Conservation (phyloP, 2,888 invertebrate species). For the Tachina lurida region DNA sequence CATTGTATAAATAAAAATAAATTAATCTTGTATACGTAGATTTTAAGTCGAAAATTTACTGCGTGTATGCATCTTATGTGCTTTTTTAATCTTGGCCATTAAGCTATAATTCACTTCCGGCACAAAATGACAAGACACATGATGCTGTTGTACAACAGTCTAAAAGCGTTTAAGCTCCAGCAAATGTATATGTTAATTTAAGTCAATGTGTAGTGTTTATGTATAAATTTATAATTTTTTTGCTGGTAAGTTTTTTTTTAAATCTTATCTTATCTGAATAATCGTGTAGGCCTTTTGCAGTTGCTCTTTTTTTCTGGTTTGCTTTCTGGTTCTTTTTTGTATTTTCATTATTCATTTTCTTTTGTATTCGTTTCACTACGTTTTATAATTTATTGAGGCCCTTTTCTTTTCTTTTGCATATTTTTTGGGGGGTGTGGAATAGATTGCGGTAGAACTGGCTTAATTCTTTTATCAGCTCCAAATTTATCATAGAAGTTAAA, state of each 20-base stretch:
- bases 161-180: not conserved
- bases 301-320: conserved; percentile 11
- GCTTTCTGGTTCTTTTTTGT: conserved; percentile 11
- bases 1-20: too few relatives aligned
- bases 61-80: conserved; percentile 1
- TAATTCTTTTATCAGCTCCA: conserved; percentile 60
- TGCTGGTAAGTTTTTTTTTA: not conserved
- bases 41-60: not conserved
- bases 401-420: not conserved
- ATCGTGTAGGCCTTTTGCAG: conserved; percentile 58
- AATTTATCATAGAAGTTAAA: conserved; percentile 64
- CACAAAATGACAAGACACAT: conserved; percentile 72
- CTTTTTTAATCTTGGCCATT: conserved; percentile 73
- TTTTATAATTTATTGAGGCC: conserved; percentile 51
- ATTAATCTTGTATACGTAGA: too few relatives aligned
- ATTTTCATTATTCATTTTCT: conserved; percentile 26
- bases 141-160: conserved; percentile 67
- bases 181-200: conserved; percentile 6
- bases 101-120: conserved; percentile 74
- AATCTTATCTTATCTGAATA: conserved; percentile 49
- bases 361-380: not conserved
- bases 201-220: not conserved
- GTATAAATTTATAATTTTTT: not conserved
- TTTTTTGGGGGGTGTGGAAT: not conserved
- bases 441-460: conserved; percentile 39